These are phyloP conservation scores for Odontesthes bonariensis DNA, from an alignment of 2,113 vertebrate genomes.

Conservation along the genomic window DNA sequence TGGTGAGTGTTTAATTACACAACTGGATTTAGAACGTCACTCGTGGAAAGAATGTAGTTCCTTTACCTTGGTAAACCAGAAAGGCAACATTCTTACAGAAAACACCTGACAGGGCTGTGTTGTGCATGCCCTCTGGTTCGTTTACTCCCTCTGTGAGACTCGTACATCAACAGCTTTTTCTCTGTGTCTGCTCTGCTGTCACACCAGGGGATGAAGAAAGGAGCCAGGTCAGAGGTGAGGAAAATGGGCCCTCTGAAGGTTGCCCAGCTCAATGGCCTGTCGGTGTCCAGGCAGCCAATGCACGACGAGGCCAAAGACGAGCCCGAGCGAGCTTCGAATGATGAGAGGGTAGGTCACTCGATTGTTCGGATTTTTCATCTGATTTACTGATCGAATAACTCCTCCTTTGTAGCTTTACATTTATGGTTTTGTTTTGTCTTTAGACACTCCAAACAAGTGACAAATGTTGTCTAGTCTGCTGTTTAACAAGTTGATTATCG, in stretches of 20 bases:
- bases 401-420: background rate
- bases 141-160: background rate
- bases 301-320: constrained; percentile 89
- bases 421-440: background rate
- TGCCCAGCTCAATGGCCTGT: constrained; percentile 92
- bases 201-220: constrained; percentile 93
- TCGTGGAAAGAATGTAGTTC: constrained; percentile 26
- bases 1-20: constrained; percentile 1
- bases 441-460: background rate
- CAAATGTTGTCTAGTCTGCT: background rate
- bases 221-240: constrained; percentile 87
- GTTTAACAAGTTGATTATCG: background rate
- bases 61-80: constrained; percentile 51
- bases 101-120: background rate
- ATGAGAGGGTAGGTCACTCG: constrained; percentile 87
- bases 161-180: background rate
- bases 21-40: constrained; percentile 7
- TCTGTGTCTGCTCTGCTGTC: constrained; percentile 13
- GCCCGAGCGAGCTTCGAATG: constrained; percentile 88
- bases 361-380: background rate
- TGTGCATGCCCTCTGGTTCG: constrained; percentile 5
- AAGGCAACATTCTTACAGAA: constrained; percentile 53
- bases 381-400: background rate
- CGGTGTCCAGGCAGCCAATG: constrained; percentile 87
- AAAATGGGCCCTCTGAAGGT: constrained; percentile 94